Base-by-base conservation (phyloP, 2,797 vertebrate genomes). In the Microcaecilia unicolor region DNA sequence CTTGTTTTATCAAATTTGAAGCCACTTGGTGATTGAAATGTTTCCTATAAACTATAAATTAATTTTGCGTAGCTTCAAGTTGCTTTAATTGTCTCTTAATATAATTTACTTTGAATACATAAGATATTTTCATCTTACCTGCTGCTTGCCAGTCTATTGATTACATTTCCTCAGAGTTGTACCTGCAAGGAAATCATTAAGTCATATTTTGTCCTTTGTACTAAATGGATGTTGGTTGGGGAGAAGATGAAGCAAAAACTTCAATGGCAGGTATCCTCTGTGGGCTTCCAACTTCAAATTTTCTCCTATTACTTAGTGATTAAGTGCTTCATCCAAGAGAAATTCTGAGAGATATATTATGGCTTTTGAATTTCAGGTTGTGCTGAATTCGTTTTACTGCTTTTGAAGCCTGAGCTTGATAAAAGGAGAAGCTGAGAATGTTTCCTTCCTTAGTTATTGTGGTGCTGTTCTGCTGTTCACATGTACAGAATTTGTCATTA, bases 131-230 rank as follows among this genome's bases (percentile, higher is more conserved):
- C 78, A 83, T 78, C 92, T 89, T 92, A 96, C 92, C 93, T 88
- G 76, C 73, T 81, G 37, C 44, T 66, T 72, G 76, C 71, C 70
- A 74, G 74, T 77, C 80, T 64, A 64, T 80, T 73, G 70, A 15
- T 48, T 61, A 44, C 15, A 1, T 57, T 77, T 90, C 85, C 83
- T 84, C 64, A 31, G 40, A 68, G 37, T 55, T 34, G 20, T 70
- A 51, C 64, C 78, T 86, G 83, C 85, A 80, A 83, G 81, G 85
- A 90, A 89, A 66, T 72, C 67, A 85, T 86, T 88, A 87, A 57
- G 65, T 70, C 70, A 76, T 74, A 71, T 76, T 80, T 55, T 48
- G 10, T 41, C 42, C 34, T 59, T 70, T 74, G 55, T 58, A 51
- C 61, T 53, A 64, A 62, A 62, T 69, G 31, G 41, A 27, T 61